A percentile compares a stretch with the other conserved stretches of the same genome.
These are phyloP conservation scores for Characodon lateralis DNA, from an alignment of 2,797 vertebrate species.

Conservation along the genomic window DNA sequence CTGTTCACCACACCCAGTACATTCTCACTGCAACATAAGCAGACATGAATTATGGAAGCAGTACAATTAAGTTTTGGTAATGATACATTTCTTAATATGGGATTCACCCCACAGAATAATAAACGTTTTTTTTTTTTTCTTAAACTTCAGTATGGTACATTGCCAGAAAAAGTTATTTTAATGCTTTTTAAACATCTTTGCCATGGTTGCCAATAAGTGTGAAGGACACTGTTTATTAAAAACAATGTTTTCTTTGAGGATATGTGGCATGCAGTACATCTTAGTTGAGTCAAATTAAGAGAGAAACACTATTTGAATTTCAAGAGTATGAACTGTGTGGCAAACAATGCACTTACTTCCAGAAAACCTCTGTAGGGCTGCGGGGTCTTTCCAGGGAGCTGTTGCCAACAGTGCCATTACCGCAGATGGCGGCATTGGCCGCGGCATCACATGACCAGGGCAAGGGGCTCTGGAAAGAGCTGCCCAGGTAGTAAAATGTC, in stretches of 20 bases:
- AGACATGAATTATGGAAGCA: constrained; percentile 1
- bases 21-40: constrained; percentile 65
- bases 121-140: too few relatives aligned
- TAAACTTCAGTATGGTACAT: not conserved
- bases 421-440: constrained; percentile 73
- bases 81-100: not conserved
- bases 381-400: constrained; percentile 39
- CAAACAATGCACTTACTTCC: constrained; percentile 82
- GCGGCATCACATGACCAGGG: constrained; percentile 83
- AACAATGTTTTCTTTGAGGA: not conserved
- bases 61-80: not conserved
- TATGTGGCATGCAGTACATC: not conserved
- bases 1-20: constrained; percentile 84
- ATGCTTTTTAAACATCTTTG: not conserved
- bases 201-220: not conserved
- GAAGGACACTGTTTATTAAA: not conserved
- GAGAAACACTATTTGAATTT: not conserved
- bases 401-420: constrained; percentile 53
- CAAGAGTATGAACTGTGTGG: not conserved
- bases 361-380: constrained; percentile 85
- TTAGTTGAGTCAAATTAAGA: constrained; percentile 1
- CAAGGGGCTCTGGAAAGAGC: constrained; percentile 88
- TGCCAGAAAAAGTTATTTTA: not conserved
- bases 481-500: constrained; percentile 87
- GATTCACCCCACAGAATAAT: not conserved